Base-by-base conservation (phyloP, 2,888 invertebrate genomes). In the Agonopterix subpropinquella region DNA sequence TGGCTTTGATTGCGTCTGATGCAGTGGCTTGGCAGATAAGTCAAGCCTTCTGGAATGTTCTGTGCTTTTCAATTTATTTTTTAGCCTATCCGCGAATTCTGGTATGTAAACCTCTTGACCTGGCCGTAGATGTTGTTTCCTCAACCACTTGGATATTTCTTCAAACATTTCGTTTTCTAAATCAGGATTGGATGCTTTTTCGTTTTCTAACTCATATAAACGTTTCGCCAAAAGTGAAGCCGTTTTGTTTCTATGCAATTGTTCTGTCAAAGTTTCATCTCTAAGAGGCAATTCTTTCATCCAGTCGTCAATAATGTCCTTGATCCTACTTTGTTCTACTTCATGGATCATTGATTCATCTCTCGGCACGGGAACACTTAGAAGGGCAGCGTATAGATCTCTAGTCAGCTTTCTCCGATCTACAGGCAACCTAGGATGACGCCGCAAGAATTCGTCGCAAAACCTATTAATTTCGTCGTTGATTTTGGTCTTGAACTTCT, bases 271-370 rank as follows among this genome's bases (percentile, higher is more conserved):
- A 9, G 53, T 58, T 54, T 63, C 62, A 4, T 56, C 52, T 49
- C 50, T 51, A 28, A 75, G 36, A 3, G 77, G 72, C 48, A 77
- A 39, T 44, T 67, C 59, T 52, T 65, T 62, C 2, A 73, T 8
- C 73, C 74, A 78, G 8, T 70, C 61, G 15, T 64, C 60, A 5
- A 80, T 65, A 51, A 67, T 57, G 11, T 73, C 63, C 62, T 73
- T 75, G 13, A 72, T 65, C 61, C 67, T 68, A 0, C 61, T 56
- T 51, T 70, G 63, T 57, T 73, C 70, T 18, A 71, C 66, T 59
- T 75, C 69, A 36, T 64, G 56, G 54, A 55, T 65, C 44, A 76
- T 57, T 1, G 67, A 60, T 47, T 74, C 67, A 35, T 70, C 67
- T 45, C 59, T 54, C 5, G 80, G 77, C 5, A 65, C 8, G 0